Percentiles rank a stretch among this genome's conserved stretches.
phyloP scores from a whole-genome alignment of 2,113 vertebrate species.

The Chaetorhynchus papuensis region DNA sequence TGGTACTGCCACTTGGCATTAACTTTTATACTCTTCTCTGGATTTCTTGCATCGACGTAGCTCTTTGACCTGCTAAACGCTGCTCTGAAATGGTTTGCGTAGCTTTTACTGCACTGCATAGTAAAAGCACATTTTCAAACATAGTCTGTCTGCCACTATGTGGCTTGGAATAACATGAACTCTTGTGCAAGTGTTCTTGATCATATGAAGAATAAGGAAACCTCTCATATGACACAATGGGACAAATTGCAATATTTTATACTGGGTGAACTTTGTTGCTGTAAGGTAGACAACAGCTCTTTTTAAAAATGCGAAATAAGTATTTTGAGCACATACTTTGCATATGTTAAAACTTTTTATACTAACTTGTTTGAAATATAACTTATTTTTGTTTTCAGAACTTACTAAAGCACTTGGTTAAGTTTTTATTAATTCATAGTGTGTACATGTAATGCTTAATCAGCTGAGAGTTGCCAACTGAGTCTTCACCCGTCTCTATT shows the following conservation, averaged over 20 bases:
- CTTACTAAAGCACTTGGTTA: slow-evolving; percentile 1
- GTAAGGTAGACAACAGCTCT: slow-evolving; percentile 50
- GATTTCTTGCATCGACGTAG: background rate
- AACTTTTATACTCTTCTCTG: slow-evolving; percentile 46
- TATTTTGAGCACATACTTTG: slow-evolving; percentile 51
- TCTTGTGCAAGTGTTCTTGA: slow-evolving; percentile 51
- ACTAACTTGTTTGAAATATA: slow-evolving; percentile 45
- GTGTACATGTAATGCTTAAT: background rate
- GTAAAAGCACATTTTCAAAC: slow-evolving; percentile 59
- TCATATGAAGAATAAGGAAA: slow-evolving; percentile 12
- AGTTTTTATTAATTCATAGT: background rate
- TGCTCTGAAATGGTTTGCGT: slow-evolving; percentile 32
- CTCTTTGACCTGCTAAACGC: slow-evolving; percentile 31
- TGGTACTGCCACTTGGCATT: slow-evolving; percentile 39
- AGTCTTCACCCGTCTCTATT: background rate
- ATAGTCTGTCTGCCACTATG: slow-evolving; percentile 48
- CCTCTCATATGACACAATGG: background rate
- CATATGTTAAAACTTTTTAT: slow-evolving; percentile 59
- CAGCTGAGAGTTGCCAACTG: slow-evolving; percentile 20
- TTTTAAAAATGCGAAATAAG: slow-evolving; percentile 37
- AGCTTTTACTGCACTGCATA: slow-evolving; percentile 41
- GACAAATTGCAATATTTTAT: slow-evolving; percentile 46
- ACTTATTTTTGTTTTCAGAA: slow-evolving; percentile 60
- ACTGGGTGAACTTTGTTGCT: slow-evolving; percentile 48
- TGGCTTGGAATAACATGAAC: slow-evolving; percentile 47